phyloP scores from a whole-genome alignment of 1,140 invertebrate species.

The Wiebesia pumilae region DNA sequence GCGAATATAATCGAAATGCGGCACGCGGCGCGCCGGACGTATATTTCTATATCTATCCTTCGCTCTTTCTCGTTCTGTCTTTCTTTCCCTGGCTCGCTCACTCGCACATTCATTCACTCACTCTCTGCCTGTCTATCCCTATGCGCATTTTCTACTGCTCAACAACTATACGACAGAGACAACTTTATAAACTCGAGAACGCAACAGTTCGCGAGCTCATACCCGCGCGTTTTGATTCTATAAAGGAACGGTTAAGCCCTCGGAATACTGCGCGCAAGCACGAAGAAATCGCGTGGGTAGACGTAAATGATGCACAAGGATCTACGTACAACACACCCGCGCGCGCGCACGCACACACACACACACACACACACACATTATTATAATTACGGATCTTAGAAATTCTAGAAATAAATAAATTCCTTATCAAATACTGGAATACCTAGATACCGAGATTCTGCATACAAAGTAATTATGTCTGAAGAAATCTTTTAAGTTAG shows the following conservation, averaged over 20 bases:
- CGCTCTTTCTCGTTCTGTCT: conserved; percentile 26
- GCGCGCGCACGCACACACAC: no score
- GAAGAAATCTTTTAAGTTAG: no score
- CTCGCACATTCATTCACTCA: not conserved
- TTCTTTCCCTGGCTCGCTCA: not conserved
- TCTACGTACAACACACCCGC: no score
- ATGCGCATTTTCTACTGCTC: conserved; percentile 30
- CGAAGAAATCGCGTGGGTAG: no score
- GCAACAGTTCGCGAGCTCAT: not conserved
- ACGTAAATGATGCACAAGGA: no score
- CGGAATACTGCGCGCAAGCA: not conserved
- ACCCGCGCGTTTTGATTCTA: not conserved
- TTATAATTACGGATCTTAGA: no score
- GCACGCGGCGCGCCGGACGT: conserved; percentile 39
- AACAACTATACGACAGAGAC: conserved; percentile 7
- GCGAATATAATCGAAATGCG: conserved; percentile 49
- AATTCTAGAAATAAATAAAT: no score
- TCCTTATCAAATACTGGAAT: no score
- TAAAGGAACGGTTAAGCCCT: not conserved
- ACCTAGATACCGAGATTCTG: no score
- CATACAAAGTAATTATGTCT: no score
- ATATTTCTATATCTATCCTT: not conserved
- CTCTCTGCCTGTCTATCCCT: not conserved
- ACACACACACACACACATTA: no score
- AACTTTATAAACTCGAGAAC: conserved; percentile 37